phyloP scores from a whole-genome alignment of 2,113 vertebrate species.

The Paralichthys olivaceus region DNA sequence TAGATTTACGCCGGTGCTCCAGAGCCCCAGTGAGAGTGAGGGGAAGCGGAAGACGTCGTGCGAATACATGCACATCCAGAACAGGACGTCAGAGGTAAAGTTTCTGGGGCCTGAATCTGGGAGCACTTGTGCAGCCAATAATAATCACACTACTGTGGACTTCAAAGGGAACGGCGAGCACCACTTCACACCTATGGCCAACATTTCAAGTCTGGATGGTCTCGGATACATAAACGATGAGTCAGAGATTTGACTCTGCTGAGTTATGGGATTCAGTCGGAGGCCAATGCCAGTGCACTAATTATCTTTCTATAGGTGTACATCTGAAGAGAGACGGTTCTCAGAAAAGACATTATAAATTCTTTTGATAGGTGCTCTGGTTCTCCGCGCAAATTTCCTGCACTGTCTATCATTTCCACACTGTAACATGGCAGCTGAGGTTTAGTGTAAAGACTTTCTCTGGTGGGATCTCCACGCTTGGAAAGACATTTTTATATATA shows the following conservation, averaged over 20 bases:
- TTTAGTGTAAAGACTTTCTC: slow-evolving; percentile 15
- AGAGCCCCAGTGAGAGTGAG: slow-evolving; percentile 25
- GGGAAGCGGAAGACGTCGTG: slow-evolving; percentile 28
- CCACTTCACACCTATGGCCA: slow-evolving; percentile 59
- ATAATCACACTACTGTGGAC: slow-evolving; percentile 68
- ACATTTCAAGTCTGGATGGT: slow-evolving; percentile 70
- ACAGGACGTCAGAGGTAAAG: slow-evolving; percentile 65
- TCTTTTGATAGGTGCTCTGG: slow-evolving; percentile 22
- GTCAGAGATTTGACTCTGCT: slow-evolving; percentile 79
- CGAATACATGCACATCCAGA: slow-evolving; percentile 66
- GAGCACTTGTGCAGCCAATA: slow-evolving; percentile 65
- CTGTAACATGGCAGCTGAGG: slow-evolving; percentile 51
- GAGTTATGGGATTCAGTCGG: slow-evolving; percentile 21
- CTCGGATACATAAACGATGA: slow-evolving; percentile 80
- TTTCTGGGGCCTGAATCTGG: slow-evolving; percentile 39
- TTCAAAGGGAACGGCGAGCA: slow-evolving; percentile 74
- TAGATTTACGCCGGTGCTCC: slow-evolving; percentile 1
- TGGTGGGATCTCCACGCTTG: neutral
- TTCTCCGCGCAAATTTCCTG: slow-evolving; percentile 16
- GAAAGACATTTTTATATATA: slow-evolving; percentile 14
- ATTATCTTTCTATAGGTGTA: slow-evolving; percentile 37
- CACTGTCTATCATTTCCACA: slow-evolving; percentile 32
- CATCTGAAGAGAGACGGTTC: neutral
- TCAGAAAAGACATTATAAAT: slow-evolving; percentile 33
- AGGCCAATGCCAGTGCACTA: slow-evolving; percentile 22